Percentiles rank a stretch among this genome's conserved stretches.
Evolutionary conservation across 2,888 invertebrate species (phyloP).

Genomic region (Philonicus albiceps): DNA sequence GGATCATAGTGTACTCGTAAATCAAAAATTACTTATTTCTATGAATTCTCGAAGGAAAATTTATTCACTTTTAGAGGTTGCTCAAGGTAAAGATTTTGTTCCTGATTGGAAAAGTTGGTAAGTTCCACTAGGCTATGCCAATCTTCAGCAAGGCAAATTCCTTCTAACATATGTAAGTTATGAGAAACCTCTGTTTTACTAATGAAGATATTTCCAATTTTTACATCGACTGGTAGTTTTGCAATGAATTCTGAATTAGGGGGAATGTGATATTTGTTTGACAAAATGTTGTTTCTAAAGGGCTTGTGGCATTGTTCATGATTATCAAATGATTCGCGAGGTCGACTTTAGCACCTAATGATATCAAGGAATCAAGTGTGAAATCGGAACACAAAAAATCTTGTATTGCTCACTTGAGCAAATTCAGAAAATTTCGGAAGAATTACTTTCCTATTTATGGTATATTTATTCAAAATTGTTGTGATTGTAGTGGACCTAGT

Average conservation of each 20-base stretch:
- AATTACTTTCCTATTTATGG: slow-evolving; percentile 39
- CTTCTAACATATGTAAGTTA: too few species aligned
- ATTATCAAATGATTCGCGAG: too few species aligned
- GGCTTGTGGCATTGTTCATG: neutral
- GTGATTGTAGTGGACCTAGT: neutral
- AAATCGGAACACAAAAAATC: slow-evolving; percentile 46
- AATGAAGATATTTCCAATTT: neutral
- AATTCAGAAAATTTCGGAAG: slow-evolving; percentile 42
- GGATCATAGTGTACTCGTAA: neutral
- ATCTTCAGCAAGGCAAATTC: neutral
- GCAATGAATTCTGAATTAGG: neutral
- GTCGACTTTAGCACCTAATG: too few species aligned
- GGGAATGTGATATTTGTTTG: neutral
- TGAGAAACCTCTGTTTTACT: too few species aligned
- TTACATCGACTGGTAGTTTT: neutral
- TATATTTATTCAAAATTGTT: slow-evolving; percentile 39
- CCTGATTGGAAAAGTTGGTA: neutral
- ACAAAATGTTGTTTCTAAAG: neutral
- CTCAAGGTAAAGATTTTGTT: neutral
- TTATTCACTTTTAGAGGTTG: slow-evolving; percentile 6
- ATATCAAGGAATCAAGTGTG: slow-evolving; percentile 9
- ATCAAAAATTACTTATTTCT: neutral
- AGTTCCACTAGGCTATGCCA: neutral
- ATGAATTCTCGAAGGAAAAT: neutral
- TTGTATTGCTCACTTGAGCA: slow-evolving; percentile 19